A percentile compares a stretch with the other conserved stretches of the same genome.
These are phyloP conservation scores for Lordiphosa andalusiaca DNA, from an alignment of 2,888 invertebrate species.

Conservation along the genomic window DNA sequence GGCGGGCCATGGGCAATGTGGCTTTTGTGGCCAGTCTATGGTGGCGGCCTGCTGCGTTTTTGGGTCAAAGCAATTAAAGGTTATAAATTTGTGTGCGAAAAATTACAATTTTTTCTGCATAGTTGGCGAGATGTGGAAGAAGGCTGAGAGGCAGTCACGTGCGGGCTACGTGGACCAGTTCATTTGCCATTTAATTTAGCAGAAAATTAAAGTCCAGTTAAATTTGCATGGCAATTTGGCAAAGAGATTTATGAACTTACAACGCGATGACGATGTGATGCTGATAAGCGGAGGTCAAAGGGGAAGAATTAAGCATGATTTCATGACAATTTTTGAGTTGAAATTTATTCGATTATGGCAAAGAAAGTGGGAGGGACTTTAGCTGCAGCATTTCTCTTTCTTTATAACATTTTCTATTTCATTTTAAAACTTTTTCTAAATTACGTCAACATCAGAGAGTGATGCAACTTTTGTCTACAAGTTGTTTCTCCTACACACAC, in stretches of 20 bases:
- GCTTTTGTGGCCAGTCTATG: constrained; percentile 59
- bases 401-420: too few species aligned
- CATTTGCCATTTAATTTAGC: constrained; percentile 70
- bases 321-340: too few species aligned
- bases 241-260: constrained; percentile 60
- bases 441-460: not conserved
- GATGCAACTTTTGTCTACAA: not conserved
- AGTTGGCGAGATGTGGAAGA: not conserved
- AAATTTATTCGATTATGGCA: too few species aligned
- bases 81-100: constrained; percentile 73
- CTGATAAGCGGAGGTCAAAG: not conserved
- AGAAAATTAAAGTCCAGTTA: constrained; percentile 73
- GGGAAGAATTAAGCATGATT: too few species aligned
- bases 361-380: too few species aligned
- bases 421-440: not conserved
- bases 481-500: not conserved
- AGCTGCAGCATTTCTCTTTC: too few species aligned
- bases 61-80: constrained; percentile 76
- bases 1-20: constrained; percentile 64
- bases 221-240: constrained; percentile 66
- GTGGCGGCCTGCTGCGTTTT: constrained; percentile 57
- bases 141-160: constrained; percentile 52
- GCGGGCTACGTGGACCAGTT: constrained; percentile 54
- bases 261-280: constrained; percentile 18
- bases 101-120: constrained; percentile 52